A percentile compares a stretch with the other conserved stretches of the same genome.
Evolutionary conservation across 2,888 invertebrate species (phyloP).

Genomic region (Fissipunctia ypsillon): DNA sequence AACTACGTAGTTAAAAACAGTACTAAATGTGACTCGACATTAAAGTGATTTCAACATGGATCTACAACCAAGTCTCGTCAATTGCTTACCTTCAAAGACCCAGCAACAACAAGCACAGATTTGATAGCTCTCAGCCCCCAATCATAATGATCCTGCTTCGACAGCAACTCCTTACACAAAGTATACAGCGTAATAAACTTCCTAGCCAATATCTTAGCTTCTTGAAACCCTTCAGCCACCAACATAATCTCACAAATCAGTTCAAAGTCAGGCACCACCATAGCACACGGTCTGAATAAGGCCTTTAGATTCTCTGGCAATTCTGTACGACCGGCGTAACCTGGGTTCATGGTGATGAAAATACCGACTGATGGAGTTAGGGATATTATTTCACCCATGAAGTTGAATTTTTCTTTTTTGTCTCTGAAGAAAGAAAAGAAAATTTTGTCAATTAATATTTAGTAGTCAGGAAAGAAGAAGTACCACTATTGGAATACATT

Average conservation of each 20-base stretch:
- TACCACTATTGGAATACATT: too few species aligned
- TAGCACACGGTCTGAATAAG: conserved; percentile 97
- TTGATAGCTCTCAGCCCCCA: conserved; percentile 99
- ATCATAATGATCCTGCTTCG: conserved; percentile 99
- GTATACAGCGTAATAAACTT: conserved; percentile 99
- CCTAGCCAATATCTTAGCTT: conserved; percentile 97
- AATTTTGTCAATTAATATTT: too few species aligned
- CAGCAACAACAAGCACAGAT: conserved; percentile 98
- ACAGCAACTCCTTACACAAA: conserved; percentile 97
- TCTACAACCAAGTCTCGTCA: background rate
- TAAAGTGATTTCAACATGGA: background rate
- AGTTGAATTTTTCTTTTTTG: conserved; percentile 96
- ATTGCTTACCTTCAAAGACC: conserved; percentile 95
- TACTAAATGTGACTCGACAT: background rate
- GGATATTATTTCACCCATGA: conserved; percentile 97
- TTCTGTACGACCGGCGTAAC: conserved; percentile 98
- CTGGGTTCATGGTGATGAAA: conserved; percentile 99
- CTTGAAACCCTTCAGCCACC: conserved; percentile 99
- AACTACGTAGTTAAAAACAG: background rate
- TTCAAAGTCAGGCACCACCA: conserved; percentile 99
- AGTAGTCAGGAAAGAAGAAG: too few species aligned
- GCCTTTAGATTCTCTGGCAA: conserved; percentile 95
- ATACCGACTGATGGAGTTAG: conserved; percentile 97
- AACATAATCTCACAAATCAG: conserved; percentile 99
- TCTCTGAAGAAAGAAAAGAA: conserved; percentile 89